Evolutionary conservation across 92 coral and sea anemone genomes (phyloP).

Genomic region (Desmophyllum pertusum): DNA sequence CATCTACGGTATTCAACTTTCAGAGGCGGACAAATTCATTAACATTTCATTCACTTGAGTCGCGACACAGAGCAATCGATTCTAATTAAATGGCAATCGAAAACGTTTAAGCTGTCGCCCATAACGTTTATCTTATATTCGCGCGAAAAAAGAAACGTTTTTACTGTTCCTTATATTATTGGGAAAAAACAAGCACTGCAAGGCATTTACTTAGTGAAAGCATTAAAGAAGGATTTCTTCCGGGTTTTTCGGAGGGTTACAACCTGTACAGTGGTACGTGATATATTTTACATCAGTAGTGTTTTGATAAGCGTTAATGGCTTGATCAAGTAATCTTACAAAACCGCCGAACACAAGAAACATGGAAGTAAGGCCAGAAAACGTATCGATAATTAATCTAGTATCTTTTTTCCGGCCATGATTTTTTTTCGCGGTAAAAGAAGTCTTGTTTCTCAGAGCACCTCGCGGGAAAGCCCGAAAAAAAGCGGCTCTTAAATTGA

Average conservation of each 20-base stretch:
- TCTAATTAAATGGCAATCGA: conserved; percentile 10
- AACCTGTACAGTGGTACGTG: background rate
- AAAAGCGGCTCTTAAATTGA: background rate
- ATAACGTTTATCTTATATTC: background rate
- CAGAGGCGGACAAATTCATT: background rate
- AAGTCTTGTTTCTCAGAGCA: background rate
- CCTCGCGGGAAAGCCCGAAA: background rate
- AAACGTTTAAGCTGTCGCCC: background rate
- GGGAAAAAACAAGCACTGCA: background rate
- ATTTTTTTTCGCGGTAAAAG: background rate
- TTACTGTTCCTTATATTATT: background rate
- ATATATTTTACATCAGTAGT: background rate
- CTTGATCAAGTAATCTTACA: background rate
- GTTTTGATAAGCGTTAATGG: conserved; percentile 1
- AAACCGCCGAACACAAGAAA: background rate
- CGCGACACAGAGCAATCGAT: background rate
- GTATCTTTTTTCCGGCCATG: background rate
- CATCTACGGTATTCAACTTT: background rate
- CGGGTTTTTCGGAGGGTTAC: background rate
- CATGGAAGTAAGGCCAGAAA: background rate
- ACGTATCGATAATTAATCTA: background rate
- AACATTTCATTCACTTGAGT: background rate
- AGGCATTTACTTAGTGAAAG: background rate
- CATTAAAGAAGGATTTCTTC: background rate
- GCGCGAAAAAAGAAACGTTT: background rate